These are phyloP conservation scores for Callopanchax toddi DNA, from an alignment of 2,113 vertebrate genomes.

Conservation along the genomic window DNA sequence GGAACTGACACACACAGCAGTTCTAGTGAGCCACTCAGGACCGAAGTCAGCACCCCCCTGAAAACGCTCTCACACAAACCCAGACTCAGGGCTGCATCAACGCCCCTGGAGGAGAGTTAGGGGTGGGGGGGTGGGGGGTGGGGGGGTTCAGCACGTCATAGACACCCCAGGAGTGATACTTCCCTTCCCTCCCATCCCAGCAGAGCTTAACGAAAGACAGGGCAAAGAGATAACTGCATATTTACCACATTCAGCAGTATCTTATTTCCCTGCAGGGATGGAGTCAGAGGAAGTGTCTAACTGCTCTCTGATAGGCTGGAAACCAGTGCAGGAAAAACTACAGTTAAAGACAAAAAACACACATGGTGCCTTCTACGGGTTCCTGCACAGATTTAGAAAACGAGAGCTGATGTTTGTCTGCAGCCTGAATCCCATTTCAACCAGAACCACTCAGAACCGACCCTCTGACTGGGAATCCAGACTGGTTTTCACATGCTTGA, in stretches of 20 bases:
- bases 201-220: slow-evolving; percentile 59
- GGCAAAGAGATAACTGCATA: slow-evolving; percentile 58
- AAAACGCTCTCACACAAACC: slow-evolving; percentile 32
- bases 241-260: slow-evolving; percentile 75
- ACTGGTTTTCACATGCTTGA: too few species aligned
- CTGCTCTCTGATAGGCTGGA: slow-evolving; percentile 64
- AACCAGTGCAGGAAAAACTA: slow-evolving; percentile 47
- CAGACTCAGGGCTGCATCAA: slow-evolving; percentile 34
- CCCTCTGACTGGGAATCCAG: too few species aligned
- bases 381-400: slow-evolving; percentile 10
- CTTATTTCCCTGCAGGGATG: slow-evolving; percentile 65
- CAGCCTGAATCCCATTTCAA: too few species aligned
- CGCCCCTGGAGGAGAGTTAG: slow-evolving; percentile 65
- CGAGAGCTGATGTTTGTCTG: slow-evolving; percentile 4
- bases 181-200: slow-evolving; percentile 63
- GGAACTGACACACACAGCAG: slow-evolving; percentile 81
- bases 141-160: slow-evolving; percentile 61
- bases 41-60: slow-evolving; percentile 79
- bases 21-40: slow-evolving; percentile 81
- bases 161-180: slow-evolving; percentile 67
- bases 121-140: slow-evolving; percentile 1
- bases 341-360: slow-evolving; percentile 49
- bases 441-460: too few species aligned
- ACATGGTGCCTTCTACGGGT: neutral
- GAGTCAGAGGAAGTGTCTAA: slow-evolving; percentile 68